Evolutionary conservation across 1,140 invertebrate genomes (phyloP), one percentile per base, ranked within the genome.

Genomic region (Ceratosolen fusciceps): DNA sequence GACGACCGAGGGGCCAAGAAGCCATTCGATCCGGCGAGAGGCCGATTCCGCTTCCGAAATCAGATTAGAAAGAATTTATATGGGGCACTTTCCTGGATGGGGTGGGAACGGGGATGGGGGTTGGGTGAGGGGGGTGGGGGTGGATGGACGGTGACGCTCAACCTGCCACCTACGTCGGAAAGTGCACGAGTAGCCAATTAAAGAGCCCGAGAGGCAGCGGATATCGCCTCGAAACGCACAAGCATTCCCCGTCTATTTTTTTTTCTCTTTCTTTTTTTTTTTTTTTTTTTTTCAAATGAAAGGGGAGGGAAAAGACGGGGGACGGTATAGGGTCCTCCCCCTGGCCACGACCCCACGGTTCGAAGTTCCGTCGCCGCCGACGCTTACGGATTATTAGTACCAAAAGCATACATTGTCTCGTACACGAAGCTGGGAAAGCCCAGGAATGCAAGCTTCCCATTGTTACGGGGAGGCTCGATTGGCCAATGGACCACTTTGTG

Each of bases 21-120:
- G 29, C 21, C 24, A 49, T 75, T 74, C 71, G 60, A 77, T 83
- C 72, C 74, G 71, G 74, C 79, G 77, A 77, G 81, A 80, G 78
- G 72, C 77, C 52, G 80, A 82, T 84, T 81, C 81, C 81, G 71
- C 81, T 85, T 82, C 80, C 49, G 81, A 85, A 86, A 86, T 85
- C 84, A 86, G 85, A 86, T 86, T 86, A 86, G 82, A 77, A 77
- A 81, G 82, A 86, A 86, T 86, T 86, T 86, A 86, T 86, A 83
- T n/a, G 85, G 83, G 85, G 81, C 84, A 86, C 85, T 85, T 82
- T 82, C 26, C 65, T 43, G 9, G 56, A 47, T 34, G 10, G 14
- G 62, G 14, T 39, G 62, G 26, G 12, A 31, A 29, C 3, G 26
- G 14, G 34, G 60, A 8, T 9, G 26, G 9, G 24, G 9, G 29